Conservation (phyloP, 2,888 invertebrate species). For the Nomada goodeniana region DNA sequence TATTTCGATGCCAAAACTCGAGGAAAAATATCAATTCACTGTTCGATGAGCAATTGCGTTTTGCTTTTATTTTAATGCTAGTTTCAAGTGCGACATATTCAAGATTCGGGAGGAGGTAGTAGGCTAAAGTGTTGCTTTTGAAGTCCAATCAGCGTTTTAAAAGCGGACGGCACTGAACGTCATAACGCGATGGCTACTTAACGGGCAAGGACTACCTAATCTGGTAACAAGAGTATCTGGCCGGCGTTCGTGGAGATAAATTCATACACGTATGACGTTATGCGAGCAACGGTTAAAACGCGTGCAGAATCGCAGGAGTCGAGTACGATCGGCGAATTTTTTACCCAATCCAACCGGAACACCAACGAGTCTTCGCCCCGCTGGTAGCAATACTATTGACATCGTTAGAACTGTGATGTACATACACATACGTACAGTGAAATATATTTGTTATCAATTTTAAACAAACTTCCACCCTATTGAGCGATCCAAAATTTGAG, state of each 20-base stretch:
- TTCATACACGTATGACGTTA: conserved; percentile 19
- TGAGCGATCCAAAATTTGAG: too few species aligned
- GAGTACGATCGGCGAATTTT: conserved; percentile 11
- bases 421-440: too few species aligned
- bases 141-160: too few species aligned
- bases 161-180: neutral
- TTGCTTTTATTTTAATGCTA: too few species aligned
- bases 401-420: neutral
- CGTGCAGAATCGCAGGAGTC: neutral
- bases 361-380: neutral
- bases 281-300: conserved; percentile 31
- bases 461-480: too few species aligned
- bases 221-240: conserved; percentile 22
- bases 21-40: too few species aligned
- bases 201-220: conserved; percentile 19
- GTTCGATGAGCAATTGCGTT: too few species aligned
- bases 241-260: conserved; percentile 3
- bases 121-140: too few species aligned
- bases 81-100: too few species aligned
- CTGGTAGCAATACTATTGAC: neutral
- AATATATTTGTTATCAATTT: too few species aligned
- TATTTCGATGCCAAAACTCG: too few species aligned
- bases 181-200: neutral
- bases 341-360: conserved; percentile 1
- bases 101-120: too few species aligned